Conservation (phyloP, 2,888 invertebrate genomes). For the Xanthostigma xanthostigma region DNA sequence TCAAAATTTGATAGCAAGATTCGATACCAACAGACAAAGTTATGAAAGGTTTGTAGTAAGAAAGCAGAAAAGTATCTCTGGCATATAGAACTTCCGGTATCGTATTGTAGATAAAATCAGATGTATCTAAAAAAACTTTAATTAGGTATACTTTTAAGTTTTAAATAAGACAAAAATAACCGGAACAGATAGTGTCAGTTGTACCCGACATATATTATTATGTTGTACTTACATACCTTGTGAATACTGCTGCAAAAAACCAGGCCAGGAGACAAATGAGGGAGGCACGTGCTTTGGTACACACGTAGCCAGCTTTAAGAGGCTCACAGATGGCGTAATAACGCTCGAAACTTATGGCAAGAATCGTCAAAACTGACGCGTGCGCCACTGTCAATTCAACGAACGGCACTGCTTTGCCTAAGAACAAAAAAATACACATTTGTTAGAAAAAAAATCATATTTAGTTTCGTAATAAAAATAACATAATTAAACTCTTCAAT, state of each 20-base stretch:
- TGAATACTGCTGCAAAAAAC: constrained; percentile 70
- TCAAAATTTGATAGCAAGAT: too few species aligned
- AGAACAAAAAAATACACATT: constrained; percentile 19
- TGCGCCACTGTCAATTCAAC: constrained; percentile 84
- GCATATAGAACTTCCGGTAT: too few species aligned
- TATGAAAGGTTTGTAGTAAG: too few species aligned
- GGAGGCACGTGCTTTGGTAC: constrained; percentile 72
- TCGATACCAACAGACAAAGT: too few species aligned
- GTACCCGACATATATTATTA: background rate
- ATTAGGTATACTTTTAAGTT: background rate
- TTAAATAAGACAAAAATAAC: too few species aligned
- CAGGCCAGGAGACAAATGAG: constrained; percentile 71
- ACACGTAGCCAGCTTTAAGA: constrained; percentile 75
- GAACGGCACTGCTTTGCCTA: constrained; percentile 86
- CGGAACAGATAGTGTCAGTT: too few species aligned
- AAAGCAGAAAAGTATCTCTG: too few species aligned
- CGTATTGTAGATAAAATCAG: too few species aligned
- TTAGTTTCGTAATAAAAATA: too few species aligned
- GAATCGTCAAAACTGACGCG: constrained; percentile 80
- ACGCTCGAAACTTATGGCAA: constrained; percentile 85
- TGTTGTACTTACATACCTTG: constrained; percentile 46
- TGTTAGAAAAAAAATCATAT: too few species aligned
- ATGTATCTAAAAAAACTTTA: background rate
- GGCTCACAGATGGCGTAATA: constrained; percentile 83
- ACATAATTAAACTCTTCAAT: too few species aligned